These are phyloP conservation scores for Henicopernis longicauda DNA, from an alignment of 2,113 vertebrate genomes.

Conservation along the genomic window DNA sequence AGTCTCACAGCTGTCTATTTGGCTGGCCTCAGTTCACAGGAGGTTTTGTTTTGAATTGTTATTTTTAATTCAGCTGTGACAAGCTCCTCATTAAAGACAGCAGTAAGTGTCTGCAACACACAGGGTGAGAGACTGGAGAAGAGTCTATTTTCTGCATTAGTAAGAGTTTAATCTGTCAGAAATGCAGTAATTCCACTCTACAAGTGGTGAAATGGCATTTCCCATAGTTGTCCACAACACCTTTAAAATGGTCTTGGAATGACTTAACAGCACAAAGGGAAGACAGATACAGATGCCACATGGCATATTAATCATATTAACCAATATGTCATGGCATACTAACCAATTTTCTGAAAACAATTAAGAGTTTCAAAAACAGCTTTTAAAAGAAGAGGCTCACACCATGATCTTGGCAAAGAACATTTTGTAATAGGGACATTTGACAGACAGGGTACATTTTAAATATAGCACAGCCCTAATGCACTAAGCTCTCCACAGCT, in stretches of 20 bases:
- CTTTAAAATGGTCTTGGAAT: neutral
- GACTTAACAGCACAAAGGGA: neutral
- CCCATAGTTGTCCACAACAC: neutral
- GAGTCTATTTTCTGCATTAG: neutral
- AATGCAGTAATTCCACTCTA: neutral
- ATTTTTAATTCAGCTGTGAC: slow-evolving; percentile 4
- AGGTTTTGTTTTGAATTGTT: neutral
- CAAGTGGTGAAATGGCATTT: neutral
- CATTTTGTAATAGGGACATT: neutral
- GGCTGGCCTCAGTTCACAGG: neutral
- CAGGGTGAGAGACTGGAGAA: neutral
- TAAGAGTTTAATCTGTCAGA: neutral
- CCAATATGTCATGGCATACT: neutral
- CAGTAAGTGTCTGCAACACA: neutral
- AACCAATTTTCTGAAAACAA: neutral
- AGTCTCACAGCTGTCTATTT: neutral
- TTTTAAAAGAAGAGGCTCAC: neutral
- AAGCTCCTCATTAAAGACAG: neutral
- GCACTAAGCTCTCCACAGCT: neutral
- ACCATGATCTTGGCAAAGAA: neutral
- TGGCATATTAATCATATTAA: neutral
- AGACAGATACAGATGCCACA: neutral
- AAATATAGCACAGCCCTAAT: neutral
- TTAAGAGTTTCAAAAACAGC: neutral
- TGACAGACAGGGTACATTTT: neutral